Evolutionary conservation across 2,888 invertebrate species (phyloP), one percentile per base, ranked within the genome.

Genomic region (Cheilosia scutellata): DNA sequence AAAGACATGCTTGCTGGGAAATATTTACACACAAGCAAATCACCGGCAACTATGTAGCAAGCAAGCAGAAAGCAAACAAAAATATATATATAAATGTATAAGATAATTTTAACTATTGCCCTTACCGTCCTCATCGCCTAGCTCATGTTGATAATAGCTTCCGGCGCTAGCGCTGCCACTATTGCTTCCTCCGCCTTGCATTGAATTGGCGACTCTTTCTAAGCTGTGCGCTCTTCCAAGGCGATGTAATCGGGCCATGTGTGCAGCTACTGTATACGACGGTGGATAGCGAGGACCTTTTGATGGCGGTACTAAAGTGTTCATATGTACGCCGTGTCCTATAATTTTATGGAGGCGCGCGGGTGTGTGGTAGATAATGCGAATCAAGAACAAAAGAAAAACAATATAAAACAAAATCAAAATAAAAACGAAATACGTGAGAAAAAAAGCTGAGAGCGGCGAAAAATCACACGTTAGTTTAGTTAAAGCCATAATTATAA

Each of bases 151-250:
- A 62, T 86, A 86, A 60, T 72, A 86, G 42, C 25, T 76, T 13
- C 82, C 82, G 27, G 70, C 58, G 25, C 37, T 70, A 37, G 44
- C 49, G 31, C 70, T 71, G 40, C 58, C 51, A 58, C 33, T 47
- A 31, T 29, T 49, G 47, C 20, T 33, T 63, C 33, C 44, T 20
- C 62, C 58, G 20, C 70, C 53, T 42, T 71, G 76, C 57, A 77
- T 66, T 62, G 82, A 58, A 29, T 86, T 86, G 6, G 72, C 72
- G n/a, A 97, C 96, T 89, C 97, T 97, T 93, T 97, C 97, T 93
- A 97, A 96, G 88, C 96, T 96, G 93, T 97, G 96, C 63, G 97
- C 96, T 89, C 97, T 94, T 89, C 96, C 96, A 88, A 97, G 94
- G 89, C 96, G 95, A 93, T 96, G 96, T 89, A 96, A 94, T 84